phyloP scores from a whole-genome alignment of 2,888 invertebrate species.

The Myopa testacea region DNA sequence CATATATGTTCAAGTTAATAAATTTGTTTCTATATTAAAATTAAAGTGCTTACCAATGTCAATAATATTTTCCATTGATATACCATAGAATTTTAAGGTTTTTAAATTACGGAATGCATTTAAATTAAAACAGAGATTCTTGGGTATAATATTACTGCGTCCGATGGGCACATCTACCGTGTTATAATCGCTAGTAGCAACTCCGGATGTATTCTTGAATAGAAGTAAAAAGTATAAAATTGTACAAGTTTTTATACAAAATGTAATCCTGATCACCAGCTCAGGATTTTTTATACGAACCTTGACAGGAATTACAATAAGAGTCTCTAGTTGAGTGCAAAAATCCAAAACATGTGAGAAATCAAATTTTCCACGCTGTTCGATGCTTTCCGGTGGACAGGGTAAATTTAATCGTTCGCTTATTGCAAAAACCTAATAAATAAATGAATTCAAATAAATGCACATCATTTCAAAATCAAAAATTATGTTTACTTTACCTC shows the following conservation, averaged over 20 bases:
- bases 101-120: slow-evolving; percentile 85
- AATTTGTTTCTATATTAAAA: background rate
- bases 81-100: slow-evolving; percentile 76
- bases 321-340: slow-evolving; percentile 78
- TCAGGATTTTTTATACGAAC: slow-evolving; percentile 33
- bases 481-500: slow-evolving; percentile 71
- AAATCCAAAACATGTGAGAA: slow-evolving; percentile 93
- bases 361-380: slow-evolving; percentile 84
- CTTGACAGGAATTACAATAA: slow-evolving; percentile 65
- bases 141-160: slow-evolving; percentile 87
- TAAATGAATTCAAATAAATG: background rate
- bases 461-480: background rate
- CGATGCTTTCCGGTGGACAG: slow-evolving; percentile 81
- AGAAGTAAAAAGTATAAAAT: background rate
- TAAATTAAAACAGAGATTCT: slow-evolving; percentile 83
- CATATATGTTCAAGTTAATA: background rate
- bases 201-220: slow-evolving; percentile 50
- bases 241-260: too few relatives aligned
- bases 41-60: slow-evolving; percentile 64
- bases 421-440: slow-evolving; percentile 87
- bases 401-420: slow-evolving; percentile 88
- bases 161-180: slow-evolving; percentile 72
- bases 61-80: slow-evolving; percentile 77
- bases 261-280: too few relatives aligned
- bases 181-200: slow-evolving; percentile 57